phyloP scores from a whole-genome alignment of 1,140 invertebrate genomes.

The Babylonia areolata region DNA sequence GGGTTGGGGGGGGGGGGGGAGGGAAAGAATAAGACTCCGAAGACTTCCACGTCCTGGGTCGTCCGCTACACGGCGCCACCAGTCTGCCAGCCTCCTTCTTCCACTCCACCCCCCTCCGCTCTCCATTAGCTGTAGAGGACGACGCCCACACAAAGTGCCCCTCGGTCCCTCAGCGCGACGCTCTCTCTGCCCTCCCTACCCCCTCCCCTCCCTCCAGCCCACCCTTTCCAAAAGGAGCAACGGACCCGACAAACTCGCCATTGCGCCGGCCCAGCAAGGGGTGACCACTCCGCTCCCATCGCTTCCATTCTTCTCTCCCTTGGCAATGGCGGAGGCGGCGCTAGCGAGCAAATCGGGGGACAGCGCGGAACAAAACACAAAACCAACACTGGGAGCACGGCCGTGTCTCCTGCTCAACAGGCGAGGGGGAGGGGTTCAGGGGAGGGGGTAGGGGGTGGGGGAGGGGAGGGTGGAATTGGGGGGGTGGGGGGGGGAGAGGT shows the following conservation, averaged over 20 bases:
- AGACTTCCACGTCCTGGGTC: neutral
- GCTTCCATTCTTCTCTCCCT: conserved; percentile 19
- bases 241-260: conserved; percentile 11
- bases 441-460: no score
- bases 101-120: neutral
- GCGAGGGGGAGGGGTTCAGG: no score
- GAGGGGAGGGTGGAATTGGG: no score
- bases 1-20: neutral
- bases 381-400: conserved; percentile 31
- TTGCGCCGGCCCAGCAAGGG: conserved; percentile 15
- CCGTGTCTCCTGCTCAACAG: neutral
- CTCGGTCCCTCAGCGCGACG: neutral
- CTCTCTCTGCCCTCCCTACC: neutral
- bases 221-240: conserved; percentile 18
- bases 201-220: neutral
- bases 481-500: no score
- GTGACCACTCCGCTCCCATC: neutral
- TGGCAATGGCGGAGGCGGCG: conserved; percentile 34
- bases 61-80: conserved; percentile 2
- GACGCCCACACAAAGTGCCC: conserved; percentile 17
- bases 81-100: conserved; percentile 13
- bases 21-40: neutral
- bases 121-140: conserved; percentile 26
- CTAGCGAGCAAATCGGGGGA: conserved; percentile 9
- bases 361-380: conserved; percentile 27